A percentile compares a stretch with the other conserved stretches of the same genome.
Conservation (phyloP, 1,140 invertebrate genomes). For the Augochlora pura region DNA sequence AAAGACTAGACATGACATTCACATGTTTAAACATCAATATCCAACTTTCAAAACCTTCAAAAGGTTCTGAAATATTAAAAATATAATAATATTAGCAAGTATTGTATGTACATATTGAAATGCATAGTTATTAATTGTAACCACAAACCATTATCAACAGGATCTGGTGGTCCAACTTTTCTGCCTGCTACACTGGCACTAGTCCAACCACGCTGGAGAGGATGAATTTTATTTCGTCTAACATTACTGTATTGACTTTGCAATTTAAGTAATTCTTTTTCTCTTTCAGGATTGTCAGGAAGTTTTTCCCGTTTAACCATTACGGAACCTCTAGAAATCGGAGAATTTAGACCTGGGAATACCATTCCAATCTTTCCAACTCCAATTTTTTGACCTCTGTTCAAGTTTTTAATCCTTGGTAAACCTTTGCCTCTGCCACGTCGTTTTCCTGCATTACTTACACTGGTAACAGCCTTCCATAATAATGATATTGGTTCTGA, state of each 20-base stretch:
- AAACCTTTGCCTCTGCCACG: slow-evolving; percentile 94
- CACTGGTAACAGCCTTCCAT: slow-evolving; percentile 96
- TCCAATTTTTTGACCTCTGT: slow-evolving; percentile 94
- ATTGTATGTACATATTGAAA: not conserved
- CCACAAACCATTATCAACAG: slow-evolving; percentile 86
- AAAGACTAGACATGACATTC: slow-evolving; percentile 91
- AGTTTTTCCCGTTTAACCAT: slow-evolving; percentile 83
- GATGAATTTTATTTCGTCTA: slow-evolving; percentile 62
- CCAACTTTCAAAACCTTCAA: slow-evolving; percentile 93
- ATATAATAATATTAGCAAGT: not conserved
- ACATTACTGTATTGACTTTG: not conserved
- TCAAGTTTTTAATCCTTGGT: slow-evolving; percentile 91
- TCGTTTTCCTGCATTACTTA: slow-evolving; percentile 97
- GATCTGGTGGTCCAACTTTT: slow-evolving; percentile 93
- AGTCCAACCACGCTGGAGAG: slow-evolving; percentile 94
- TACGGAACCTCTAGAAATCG: slow-evolving; percentile 89
- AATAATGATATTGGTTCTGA: slow-evolving; percentile 89
- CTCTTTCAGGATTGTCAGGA: slow-evolving; percentile 85
- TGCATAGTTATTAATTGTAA: not conserved
- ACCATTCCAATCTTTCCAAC: slow-evolving; percentile 90
- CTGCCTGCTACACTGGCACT: slow-evolving; percentile 90
- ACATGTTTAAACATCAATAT: slow-evolving; percentile 91
- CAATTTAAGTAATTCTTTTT: slow-evolving; percentile 83
- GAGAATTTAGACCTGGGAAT: slow-evolving; percentile 95
- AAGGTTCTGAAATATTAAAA: slow-evolving; percentile 85